Percentiles rank a stretch among this genome's conserved stretches.
Evolutionary conservation across 2,888 invertebrate species (phyloP).

Genomic region (Cynaeus angustus): DNA sequence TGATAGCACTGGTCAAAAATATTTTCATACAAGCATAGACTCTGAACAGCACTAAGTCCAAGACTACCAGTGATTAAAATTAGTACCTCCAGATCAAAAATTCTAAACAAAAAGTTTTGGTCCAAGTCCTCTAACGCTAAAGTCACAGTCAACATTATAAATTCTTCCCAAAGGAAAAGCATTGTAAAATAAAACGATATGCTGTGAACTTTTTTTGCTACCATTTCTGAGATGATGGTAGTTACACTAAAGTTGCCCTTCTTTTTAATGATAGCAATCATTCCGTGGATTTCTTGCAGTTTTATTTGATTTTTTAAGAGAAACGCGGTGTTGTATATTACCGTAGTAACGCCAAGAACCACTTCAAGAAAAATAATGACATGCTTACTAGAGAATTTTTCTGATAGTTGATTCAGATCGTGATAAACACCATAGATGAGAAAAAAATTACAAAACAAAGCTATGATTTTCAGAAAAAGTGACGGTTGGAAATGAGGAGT

Average conservation of each 20-base stretch:
- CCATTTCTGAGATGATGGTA: neutral
- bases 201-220: neutral
- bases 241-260: neutral
- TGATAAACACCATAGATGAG: constrained; percentile 28
- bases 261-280: constrained; percentile 22
- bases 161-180: neutral
- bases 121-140: neutral
- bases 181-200: neutral
- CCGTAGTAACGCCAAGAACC: neutral
- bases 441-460: constrained; percentile 16
- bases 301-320: constrained; percentile 14
- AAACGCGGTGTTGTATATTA: constrained; percentile 20
- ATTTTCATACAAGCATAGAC: constrained; percentile 12
- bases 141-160: neutral
- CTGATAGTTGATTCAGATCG: constrained; percentile 14
- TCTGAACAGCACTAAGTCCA: constrained; percentile 21
- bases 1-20: constrained; percentile 31
- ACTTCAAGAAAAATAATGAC: constrained; percentile 29
- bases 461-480: constrained; percentile 13
- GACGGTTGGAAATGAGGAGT: constrained; percentile 20
- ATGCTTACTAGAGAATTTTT: constrained; percentile 15
- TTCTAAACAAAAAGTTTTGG: neutral
- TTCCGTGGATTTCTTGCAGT: constrained; percentile 34
- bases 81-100: constrained; percentile 18
- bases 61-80: constrained; percentile 14